Percentiles rank a stretch among this genome's conserved stretches.
Conservation (phyloP, 2,797 vertebrate species). For the Dicrostonyx torquatus region DNA sequence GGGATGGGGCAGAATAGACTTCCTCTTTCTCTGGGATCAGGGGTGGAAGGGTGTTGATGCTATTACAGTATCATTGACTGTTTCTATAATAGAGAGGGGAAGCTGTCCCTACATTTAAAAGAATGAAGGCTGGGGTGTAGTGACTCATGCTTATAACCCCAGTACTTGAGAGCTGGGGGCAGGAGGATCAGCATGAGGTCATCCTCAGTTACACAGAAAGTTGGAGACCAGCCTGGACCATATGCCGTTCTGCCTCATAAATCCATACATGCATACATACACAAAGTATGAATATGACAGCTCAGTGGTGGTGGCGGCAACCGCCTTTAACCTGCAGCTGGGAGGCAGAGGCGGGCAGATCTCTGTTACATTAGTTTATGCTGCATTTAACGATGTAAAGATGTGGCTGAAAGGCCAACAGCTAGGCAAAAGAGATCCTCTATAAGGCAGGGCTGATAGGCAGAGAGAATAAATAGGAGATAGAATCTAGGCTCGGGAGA, state of each 20-base stretch:
- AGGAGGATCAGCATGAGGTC: neutral
- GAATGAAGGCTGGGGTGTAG: too few species aligned
- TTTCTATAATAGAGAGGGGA: neutral
- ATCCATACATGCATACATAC: neutral
- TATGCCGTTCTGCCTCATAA: neutral
- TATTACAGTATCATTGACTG: neutral
- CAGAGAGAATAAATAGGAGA: neutral
- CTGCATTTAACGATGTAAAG: neutral
- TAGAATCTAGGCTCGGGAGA: neutral
- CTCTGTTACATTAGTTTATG: too few species aligned
- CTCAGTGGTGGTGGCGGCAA: neutral
- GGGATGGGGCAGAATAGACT: neutral
- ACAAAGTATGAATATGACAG: too few species aligned
- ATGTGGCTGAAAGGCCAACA: neutral
- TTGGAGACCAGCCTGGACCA: neutral
- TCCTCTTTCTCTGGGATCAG: neutral
- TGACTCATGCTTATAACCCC: too few species aligned
- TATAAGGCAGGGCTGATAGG: neutral
- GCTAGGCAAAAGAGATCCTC: neutral
- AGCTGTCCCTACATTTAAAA: neutral
- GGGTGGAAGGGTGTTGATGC: rapidly evolving
- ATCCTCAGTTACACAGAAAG: neutral
- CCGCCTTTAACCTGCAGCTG: neutral
- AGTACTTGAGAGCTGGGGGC: too few species aligned
- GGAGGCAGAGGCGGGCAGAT: neutral